Base-by-base conservation (phyloP, 2,888 invertebrate genomes). In the Cyclophora punctaria region DNA sequence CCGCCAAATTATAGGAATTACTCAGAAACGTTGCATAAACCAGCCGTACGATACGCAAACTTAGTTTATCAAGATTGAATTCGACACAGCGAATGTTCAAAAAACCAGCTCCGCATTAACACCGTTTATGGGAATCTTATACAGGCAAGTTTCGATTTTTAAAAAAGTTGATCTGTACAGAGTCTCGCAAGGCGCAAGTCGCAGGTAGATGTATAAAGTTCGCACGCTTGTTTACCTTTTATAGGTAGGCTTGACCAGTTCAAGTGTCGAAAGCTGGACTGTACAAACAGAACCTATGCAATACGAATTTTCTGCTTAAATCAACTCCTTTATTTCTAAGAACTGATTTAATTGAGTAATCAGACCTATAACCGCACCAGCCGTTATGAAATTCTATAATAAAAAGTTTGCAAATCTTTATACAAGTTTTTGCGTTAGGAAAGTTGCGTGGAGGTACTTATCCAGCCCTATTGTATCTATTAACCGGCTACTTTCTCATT, bases 381-480 rank as follows among this genome's bases (percentile, higher is more conserved):
- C 67, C 60, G 55, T 83, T 84, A 80, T 74, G 78, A 83, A 80
- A 85, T 56, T 37, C 37, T 62, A 69, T 73, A 74, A 73, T 69
- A 73, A 73, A 70, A 71, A 70, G 69, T 72, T 64, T 63, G 69
- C 68, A 66, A 72, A 69, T 71, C 69, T 75, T 73, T 72, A 76
- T 72, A 73, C 82, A 57, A 77, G 67, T 86, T 86, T 86, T 86
- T 86, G 71, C 73, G 50, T 64, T 67, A 83, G 75, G 86, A 86
- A 87, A 87, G 86, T 81, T 78, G 79, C 73, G 64, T 65, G 62
- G 73, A 77, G 64, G 73, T 78, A 78, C 79, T 76, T 79, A 83
- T 75, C 74, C 74, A 77, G 82, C 84, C 86, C 87, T 86, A 88
- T 88, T 88, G 87, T 87, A 86, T 86, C 85, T 86, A 86, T 86